Percentiles rank a stretch among this genome's conserved stretches.
phyloP scores from a whole-genome alignment of 2,797 vertebrate genomes.

The Tiaroga cobitis region DNA sequence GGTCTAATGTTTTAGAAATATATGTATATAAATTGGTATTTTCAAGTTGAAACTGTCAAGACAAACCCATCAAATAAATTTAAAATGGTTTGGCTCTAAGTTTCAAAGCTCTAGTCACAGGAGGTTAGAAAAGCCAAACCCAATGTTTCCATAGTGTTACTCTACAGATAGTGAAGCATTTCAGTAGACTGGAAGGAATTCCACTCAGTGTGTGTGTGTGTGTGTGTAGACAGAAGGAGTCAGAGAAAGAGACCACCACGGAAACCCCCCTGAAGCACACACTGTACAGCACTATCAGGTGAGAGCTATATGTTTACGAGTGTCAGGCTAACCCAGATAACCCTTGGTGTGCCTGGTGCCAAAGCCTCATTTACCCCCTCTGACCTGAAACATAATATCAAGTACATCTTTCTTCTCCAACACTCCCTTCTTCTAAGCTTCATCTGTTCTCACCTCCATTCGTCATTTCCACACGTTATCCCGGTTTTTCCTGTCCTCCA shows the following conservation, averaged over 20 bases:
- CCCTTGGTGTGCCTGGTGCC: constrained; percentile 14
- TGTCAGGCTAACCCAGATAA: constrained; percentile 49
- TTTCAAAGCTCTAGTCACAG: constrained; percentile 12
- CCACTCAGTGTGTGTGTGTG: constrained; percentile 2
- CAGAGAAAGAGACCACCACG: not conserved
- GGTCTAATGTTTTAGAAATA: constrained; percentile 54
- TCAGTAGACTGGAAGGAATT: constrained; percentile 37
- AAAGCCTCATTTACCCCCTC: constrained; percentile 34
- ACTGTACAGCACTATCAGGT: constrained; percentile 27
- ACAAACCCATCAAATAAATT: constrained; percentile 39
- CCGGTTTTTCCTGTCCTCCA: constrained; percentile 21
- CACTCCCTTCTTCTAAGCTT: constrained; percentile 39
- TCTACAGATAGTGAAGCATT: constrained; percentile 31
- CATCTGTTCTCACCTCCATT: constrained; percentile 51
- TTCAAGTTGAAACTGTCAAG: constrained; percentile 38
- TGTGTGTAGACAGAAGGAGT: not conserved
- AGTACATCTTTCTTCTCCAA: constrained; percentile 37
- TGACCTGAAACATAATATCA: constrained; percentile 33
- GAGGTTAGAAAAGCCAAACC: constrained; percentile 28
- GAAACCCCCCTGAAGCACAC: constrained; percentile 26
- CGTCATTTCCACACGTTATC: constrained; percentile 24
- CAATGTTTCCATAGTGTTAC: constrained; percentile 25
- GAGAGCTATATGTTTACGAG: constrained; percentile 29
- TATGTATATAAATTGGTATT: constrained; percentile 32
- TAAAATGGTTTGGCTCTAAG: constrained; percentile 12